Conservation (phyloP, 2,888 invertebrate genomes). For the Drosophila paranaensis region DNA sequence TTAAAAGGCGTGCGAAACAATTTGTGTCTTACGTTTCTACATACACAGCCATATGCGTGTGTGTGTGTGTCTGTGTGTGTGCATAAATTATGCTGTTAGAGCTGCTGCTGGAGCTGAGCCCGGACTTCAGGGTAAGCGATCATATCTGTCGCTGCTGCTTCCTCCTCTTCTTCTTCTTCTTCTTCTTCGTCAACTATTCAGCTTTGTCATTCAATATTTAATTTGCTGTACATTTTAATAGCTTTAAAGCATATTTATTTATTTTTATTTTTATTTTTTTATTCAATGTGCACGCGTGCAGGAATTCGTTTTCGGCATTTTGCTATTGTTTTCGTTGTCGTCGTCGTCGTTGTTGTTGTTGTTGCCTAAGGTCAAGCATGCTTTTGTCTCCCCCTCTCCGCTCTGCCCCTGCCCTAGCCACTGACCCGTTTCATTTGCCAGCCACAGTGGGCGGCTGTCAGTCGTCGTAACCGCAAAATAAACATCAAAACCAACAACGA, state of each 20-base stretch:
- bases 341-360: constrained; percentile 11
- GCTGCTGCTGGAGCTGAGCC: constrained; percentile 26
- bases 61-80: background rate
- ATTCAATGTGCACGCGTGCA: constrained; percentile 62
- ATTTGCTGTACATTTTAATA: constrained; percentile 73
- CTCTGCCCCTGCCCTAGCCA: background rate
- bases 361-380: constrained; percentile 73
- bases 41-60: background rate
- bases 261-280: constrained; percentile 18
- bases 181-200: constrained; percentile 8
- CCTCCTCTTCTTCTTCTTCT: constrained; percentile 6
- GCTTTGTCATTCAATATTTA: constrained; percentile 72
- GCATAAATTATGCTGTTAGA: constrained; percentile 59
- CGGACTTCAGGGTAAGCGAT: constrained; percentile 32
- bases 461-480: constrained; percentile 62
- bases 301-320: constrained; percentile 58
- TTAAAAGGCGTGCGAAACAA: constrained; percentile 77
- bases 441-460: constrained; percentile 46
- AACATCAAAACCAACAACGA: constrained; percentile 39
- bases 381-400: background rate
- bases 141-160: constrained; percentile 19
- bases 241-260: constrained; percentile 39
- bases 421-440: background rate
- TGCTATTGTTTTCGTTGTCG: constrained; percentile 24
- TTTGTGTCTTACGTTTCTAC: constrained; percentile 23